Percentiles rank a stretch among this genome's conserved stretches.
Evolutionary conservation across 2,888 invertebrate species (phyloP).

Genomic region (Digitonthophagus gazella): DNA sequence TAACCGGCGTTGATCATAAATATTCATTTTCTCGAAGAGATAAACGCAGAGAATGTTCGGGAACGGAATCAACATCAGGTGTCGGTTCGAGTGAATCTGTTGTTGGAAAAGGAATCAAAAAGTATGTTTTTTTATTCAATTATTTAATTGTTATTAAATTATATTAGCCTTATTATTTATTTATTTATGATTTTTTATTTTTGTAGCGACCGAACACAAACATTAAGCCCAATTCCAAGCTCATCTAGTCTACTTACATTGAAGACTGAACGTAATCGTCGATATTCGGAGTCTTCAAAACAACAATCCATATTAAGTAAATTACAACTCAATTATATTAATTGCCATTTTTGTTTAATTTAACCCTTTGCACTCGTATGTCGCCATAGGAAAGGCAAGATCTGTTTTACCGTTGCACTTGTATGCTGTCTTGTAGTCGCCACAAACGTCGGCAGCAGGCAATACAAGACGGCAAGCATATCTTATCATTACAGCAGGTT

Average conservation of each 20-base stretch:
- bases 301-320: conserved; percentile 60
- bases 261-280: conserved; percentile 45
- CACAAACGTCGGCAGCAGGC: no score
- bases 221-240: conserved; percentile 86
- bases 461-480: no score
- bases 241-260: conserved; percentile 64
- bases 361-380: no score
- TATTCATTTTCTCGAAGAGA: background rate
- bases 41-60: conserved; percentile 49
- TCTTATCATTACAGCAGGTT: no score
- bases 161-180: conserved; percentile 19
- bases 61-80: conserved; percentile 78
- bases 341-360: background rate
- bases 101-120: conserved; percentile 56
- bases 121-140: conserved; percentile 46
- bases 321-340: conserved; percentile 37
- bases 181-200: conserved; percentile 23
- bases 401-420: no score
- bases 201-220: conserved; percentile 68
- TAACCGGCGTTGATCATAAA: conserved; percentile 47
- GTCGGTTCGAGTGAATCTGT: conserved; percentile 80
- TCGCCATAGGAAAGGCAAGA: no score
- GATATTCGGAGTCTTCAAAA: conserved; percentile 55
- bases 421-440: no score
- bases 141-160: conserved; percentile 2